Evolutionary conservation across 2,888 invertebrate genomes (phyloP).

Genomic region (Andrena chrysosceles): DNA sequence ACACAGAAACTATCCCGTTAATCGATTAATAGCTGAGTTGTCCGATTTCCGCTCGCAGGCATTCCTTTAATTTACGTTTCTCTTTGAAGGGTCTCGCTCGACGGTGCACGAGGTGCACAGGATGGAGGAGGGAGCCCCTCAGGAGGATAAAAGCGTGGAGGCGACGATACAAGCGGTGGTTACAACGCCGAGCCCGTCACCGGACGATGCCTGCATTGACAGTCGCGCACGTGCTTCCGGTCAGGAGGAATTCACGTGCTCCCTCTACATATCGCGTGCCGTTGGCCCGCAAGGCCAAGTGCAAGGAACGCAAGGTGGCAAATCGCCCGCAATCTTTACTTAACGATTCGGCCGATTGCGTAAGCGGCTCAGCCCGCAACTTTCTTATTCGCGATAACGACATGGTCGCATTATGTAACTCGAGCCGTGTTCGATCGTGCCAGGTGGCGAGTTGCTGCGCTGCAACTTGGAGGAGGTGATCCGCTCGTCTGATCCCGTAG

Average conservation of each 20-base stretch:
- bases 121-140: constrained; percentile 69
- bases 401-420: not conserved
- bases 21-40: not conserved
- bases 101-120: constrained; percentile 54
- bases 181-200: constrained; percentile 6
- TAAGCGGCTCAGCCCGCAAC: not conserved
- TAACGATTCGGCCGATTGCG: not conserved
- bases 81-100: constrained; percentile 14
- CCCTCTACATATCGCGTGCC: constrained; percentile 80
- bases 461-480: constrained; percentile 79
- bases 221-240: constrained; percentile 27
- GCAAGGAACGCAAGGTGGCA: constrained; percentile 61
- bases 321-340: constrained; percentile 7
- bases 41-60: not conserved
- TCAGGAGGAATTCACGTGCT: constrained; percentile 74
- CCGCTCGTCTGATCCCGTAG: constrained; percentile 72
- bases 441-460: constrained; percentile 69
- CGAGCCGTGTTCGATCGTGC: not conserved
- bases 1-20: constrained; percentile 6
- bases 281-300: constrained; percentile 69
- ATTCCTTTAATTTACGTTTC: not conserved
- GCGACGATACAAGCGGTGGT: constrained; percentile 22
- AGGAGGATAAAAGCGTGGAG: constrained; percentile 25
- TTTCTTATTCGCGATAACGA: not conserved
- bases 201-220: constrained; percentile 3